phyloP scores from a whole-genome alignment of 2,797 vertebrate genomes.

The Linurgus olivaceus region DNA sequence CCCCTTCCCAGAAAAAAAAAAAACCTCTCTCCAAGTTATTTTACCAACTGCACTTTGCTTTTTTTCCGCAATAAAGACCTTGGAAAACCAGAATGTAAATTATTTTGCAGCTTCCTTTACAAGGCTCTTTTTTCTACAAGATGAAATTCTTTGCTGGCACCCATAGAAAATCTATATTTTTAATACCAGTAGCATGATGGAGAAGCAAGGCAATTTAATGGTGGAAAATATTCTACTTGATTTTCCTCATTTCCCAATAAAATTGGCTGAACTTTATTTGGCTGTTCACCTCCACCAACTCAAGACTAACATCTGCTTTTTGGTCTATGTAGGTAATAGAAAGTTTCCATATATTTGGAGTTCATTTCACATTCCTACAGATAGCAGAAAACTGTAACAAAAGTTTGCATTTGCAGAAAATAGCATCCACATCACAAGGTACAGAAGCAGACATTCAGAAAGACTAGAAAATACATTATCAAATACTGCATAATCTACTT shows the following conservation, averaged over 20 bases:
- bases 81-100: slow-evolving; percentile 4
- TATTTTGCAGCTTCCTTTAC: slow-evolving; percentile 18
- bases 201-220: slow-evolving; percentile 22
- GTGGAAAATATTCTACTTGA: slow-evolving; percentile 44
- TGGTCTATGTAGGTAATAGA: slow-evolving; percentile 21
- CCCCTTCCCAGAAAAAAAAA: neutral
- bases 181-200: slow-evolving; percentile 26
- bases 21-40: neutral
- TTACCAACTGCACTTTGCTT: neutral
- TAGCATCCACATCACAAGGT: neutral
- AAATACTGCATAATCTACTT: neutral
- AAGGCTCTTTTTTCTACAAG: neutral
- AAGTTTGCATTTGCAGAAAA: neutral
- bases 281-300: slow-evolving; percentile 42
- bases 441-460: neutral
- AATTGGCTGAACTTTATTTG: slow-evolving; percentile 65
- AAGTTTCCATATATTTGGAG: slow-evolving; percentile 47
- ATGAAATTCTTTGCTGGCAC: neutral
- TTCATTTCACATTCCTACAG: neutral
- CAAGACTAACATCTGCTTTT: slow-evolving; percentile 63
- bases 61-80: neutral
- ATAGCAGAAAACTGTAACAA: neutral
- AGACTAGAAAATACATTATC: neutral
- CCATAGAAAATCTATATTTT: slow-evolving; percentile 31
- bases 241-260: slow-evolving; percentile 60